Percentiles rank a stretch among this genome's conserved stretches.
These are phyloP conservation scores for Rhabdomys pumilio DNA, from an alignment of 2,797 vertebrate species.

Conservation along the genomic window DNA sequence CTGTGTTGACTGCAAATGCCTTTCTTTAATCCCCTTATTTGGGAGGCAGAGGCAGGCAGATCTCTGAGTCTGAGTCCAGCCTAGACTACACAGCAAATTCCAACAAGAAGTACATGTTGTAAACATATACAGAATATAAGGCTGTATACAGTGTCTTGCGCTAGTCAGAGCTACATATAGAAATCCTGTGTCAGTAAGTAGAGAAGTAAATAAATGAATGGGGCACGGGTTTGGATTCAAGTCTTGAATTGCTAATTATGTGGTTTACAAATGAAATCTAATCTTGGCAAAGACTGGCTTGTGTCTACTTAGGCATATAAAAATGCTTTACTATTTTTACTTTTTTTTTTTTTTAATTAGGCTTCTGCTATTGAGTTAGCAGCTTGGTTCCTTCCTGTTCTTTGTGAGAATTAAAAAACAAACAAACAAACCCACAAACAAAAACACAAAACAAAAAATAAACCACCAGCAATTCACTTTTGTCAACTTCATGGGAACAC, in stretches of 20 bases:
- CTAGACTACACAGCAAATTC: neutral
- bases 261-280: slow-evolving; percentile 43
- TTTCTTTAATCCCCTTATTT: neutral
- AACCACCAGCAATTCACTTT: neutral
- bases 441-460: neutral
- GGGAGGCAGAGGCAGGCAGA: neutral
- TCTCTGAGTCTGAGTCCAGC: neutral
- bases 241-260: slow-evolving; percentile 56
- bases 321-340: slow-evolving; percentile 10
- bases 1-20: neutral
- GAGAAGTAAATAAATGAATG: neutral
- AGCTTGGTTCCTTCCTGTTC: slow-evolving; percentile 60
- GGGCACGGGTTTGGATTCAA: neutral
- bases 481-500: slow-evolving; percentile 64
- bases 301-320: slow-evolving; percentile 50
- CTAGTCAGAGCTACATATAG: neutral
- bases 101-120: neutral
- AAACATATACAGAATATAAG: neutral
- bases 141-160: neutral
- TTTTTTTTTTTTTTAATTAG: neutral
- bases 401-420: slow-evolving; percentile 35
- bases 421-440: neutral
- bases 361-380: slow-evolving; percentile 69
- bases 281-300: slow-evolving; percentile 50
- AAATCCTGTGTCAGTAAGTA: neutral